Evolutionary conservation across 2,888 invertebrate species (phyloP), one percentile per base, ranked within the genome.

Genomic region (Trachelus troglodyta): DNA sequence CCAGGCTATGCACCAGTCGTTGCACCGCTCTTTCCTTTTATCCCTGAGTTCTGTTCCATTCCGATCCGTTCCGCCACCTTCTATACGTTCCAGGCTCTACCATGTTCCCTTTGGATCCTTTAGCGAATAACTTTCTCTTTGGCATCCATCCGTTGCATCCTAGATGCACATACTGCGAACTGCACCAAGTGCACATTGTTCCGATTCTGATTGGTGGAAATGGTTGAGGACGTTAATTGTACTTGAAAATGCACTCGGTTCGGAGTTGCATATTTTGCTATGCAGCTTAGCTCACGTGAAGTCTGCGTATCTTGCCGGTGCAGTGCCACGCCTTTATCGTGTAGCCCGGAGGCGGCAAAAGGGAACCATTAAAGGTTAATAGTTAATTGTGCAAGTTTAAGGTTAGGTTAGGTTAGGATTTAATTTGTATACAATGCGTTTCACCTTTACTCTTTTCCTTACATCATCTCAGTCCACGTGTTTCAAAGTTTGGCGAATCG

Each of bases 1-100:
- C 79, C 74, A 73, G 74, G 80, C 76, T 75, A 74, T 74, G 76
- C 69, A 34, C 68, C 69, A 76, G 80, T 81, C 80, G 75, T 79
- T 79, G 76, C 76, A 34, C 77, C 33, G 68, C 75, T 69, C 69
- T 75, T 34, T 77, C 74, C 71, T 12, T 33, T 71, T 71, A 33
- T 33, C 71, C 34, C 71, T 30, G 12, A 1, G 12, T 71, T 33
- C 31, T 34, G 34, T 30, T 30, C 71, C 71, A 71, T 30, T 71
- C 71, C 30, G 31, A 56, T 56, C 23, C 56, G 23, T 56, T 56
- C 56, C 56, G 56, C 56, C 56, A 56, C 56, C 56, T 56, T 56
- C 56, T 23, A 56, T 56, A 23, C 56, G 56, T 56, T 23, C 56
- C 56, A 56, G 56, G 23, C 23, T 56, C 56, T 9, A 3, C 56